Conservation (phyloP, 1,140 invertebrate genomes). For the Zelostemma sp. region DNA sequence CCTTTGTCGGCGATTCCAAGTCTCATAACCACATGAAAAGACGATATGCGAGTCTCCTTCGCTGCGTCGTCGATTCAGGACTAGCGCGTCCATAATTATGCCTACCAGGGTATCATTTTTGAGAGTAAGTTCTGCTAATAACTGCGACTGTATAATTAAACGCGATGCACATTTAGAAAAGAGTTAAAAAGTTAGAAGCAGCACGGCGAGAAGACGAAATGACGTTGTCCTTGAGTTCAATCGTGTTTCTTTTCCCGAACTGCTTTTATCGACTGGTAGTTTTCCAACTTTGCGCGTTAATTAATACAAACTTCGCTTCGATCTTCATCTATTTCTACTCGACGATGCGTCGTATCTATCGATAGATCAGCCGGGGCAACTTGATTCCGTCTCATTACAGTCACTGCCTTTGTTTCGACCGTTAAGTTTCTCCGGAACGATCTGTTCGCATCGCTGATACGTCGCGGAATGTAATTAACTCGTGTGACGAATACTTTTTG, state of each 20-base stretch:
- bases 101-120: not conserved
- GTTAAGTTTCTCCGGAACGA: not conserved
- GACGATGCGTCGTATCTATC: not conserved
- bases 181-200: not conserved
- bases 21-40: conserved; percentile 11
- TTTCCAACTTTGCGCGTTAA: conserved; percentile 11
- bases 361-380: conserved; percentile 4
- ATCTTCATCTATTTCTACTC: conserved; percentile 10
- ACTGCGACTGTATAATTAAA: not conserved
- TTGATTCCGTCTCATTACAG: conserved; percentile 8
- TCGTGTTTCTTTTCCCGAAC: not conserved
- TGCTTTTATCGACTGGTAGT: not conserved
- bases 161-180: not conserved
- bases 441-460: not conserved
- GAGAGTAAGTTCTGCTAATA: not conserved
- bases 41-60: not conserved
- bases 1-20: conserved; percentile 14
- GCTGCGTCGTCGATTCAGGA: conserved; percentile 5
- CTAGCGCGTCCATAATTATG: not conserved
- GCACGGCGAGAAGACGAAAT: not conserved
- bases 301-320: conserved; percentile 10
- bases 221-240: not conserved
- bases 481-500: too few species aligned
- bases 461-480: too few species aligned
- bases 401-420: conserved; percentile 4